These are phyloP conservation scores for Origma solitaria DNA, from an alignment of 2,113 vertebrate species.

Conservation along the genomic window DNA sequence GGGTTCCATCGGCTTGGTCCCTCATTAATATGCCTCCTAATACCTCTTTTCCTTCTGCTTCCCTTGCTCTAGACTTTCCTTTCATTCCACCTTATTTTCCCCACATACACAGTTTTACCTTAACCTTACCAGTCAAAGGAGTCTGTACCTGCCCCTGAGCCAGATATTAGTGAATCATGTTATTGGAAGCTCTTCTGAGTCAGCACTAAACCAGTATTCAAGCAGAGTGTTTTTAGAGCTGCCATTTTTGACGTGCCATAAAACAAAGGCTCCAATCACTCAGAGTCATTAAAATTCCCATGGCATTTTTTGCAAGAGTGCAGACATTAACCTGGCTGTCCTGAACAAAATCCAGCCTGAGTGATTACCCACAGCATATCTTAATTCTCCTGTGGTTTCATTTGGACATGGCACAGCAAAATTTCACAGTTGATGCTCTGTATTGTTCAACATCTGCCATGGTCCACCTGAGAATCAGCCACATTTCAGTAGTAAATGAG, in stretches of 20 bases:
- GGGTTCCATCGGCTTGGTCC: not conserved
- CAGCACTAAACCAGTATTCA: conserved; percentile 39
- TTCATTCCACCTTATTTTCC: not conserved
- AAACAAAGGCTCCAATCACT: conserved; percentile 59
- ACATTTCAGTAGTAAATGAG: conserved; percentile 33
- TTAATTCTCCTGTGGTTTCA: conserved; percentile 59
- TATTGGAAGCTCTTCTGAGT: conserved; percentile 42
- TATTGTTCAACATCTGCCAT: conserved; percentile 41
- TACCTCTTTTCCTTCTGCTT: not conserved
- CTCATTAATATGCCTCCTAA: not conserved
- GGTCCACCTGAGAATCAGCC: conserved; percentile 11
- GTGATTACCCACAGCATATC: conserved; percentile 59
- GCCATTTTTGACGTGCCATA: conserved; percentile 49
- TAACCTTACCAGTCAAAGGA: not conserved
- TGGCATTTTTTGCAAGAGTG: conserved; percentile 61
- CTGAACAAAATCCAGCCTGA: conserved; percentile 65
- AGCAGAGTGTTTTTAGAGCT: conserved; percentile 34
- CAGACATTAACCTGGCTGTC: conserved; percentile 65
- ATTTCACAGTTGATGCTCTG: conserved; percentile 56
- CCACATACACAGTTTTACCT: not conserved
- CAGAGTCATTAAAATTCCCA: conserved; percentile 65
- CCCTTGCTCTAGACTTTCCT: not conserved
- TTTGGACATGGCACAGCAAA: conserved; percentile 54
- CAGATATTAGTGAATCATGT: not conserved
- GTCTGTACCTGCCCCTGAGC: not conserved